Evolutionary conservation across 2,797 vertebrate species (phyloP), one percentile per base, ranked within the genome.

Genomic region (Decapterus maruadsi): DNA sequence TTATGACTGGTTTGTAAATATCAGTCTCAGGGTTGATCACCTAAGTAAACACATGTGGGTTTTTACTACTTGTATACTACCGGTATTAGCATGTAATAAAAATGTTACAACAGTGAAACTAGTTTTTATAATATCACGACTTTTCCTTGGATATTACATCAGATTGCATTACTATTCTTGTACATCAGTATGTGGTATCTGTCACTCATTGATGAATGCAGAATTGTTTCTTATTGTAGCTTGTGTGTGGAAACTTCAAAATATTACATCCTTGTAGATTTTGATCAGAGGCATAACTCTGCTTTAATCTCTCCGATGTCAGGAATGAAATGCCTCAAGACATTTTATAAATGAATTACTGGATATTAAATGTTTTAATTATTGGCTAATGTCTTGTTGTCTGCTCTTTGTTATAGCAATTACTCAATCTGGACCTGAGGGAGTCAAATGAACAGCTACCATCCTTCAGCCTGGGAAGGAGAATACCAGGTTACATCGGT

Each of bases 381-480:
- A 6, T 40, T 0, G 1, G 3, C 67, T 86, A 4, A 87, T 56
- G 17, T 42, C 64, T 12, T 6, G 13, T 56, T 58, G 0, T 80
- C 11, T 77, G 9, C 66, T 22, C n/a, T 26, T 26, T 54, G 31
- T 38, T 70, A n/a, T 86, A 93, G 92, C 87, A 92, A 78, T 63
- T 93, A 19, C 63, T 93, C 34, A 92, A 77, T 69, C 87, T 93
- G 0, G 92, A 93, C 64, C 71, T 93, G 61, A 90, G 81, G 73
- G 92, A 91, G 16, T 84, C 89, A 51, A 89, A 68, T 71, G 38
- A 75, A 22, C 46, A 48, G 0, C 50, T 68, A 1, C 48, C 86
- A 10, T 42, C 91, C 48, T 75, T 89, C 69, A 75, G 64, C 40
- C 17, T 83, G 74, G 80, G 80, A 1, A 81, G 75, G 90, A 88